Base-by-base conservation (phyloP, 2,797 vertebrate species). In the Pseudomugil tenellus region DNA sequence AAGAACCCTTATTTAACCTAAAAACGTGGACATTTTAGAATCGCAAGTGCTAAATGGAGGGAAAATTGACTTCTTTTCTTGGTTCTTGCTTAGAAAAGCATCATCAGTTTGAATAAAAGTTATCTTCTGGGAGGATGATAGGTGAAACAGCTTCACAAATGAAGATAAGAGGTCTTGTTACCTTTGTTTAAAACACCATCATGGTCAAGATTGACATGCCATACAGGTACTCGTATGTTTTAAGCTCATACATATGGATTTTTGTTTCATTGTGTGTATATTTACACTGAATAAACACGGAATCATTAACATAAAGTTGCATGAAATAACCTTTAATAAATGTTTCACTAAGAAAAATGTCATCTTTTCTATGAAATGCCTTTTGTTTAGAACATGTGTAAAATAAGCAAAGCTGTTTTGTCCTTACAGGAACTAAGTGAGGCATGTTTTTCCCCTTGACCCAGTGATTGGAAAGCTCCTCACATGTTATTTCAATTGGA, bases 401-500 rank as follows among this genome's bases (percentile, higher is more conserved):
- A 56, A 59, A 65, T 41, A 35, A 76, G 1, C 26, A 23, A 17
- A 25, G 26, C 28, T 56, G 34, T 61, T 61, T 28, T 41, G 54
- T 72, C 16, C 32, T 43, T 57, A 6, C 3, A 1, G 56, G n/a
- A 71, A 19, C 52, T 48, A 41, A 72, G 31, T 0, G 37, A n/a
- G 66, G 57, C 31, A 31, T 66, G 23, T 55, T 51, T 34, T 52
- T 16, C 59, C 31, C 67, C 60, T 77, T 88, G 81, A 88, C 73
- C 74, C 66, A 17, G 60, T 89, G 87, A 91, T 91, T 91, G 85
- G 90, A 93, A 83, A 73, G 79, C 79, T 63, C 68, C 71, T 76
- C 53, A 23, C 86, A 49, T 77, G 84, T 91, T 91, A 80, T 87
- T 93, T 89, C 84, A 89, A 73, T 87, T 85, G 79, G 62, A 79